phyloP scores from a whole-genome alignment of 2,113 vertebrate genomes.

The Pedionomus torquatus region DNA sequence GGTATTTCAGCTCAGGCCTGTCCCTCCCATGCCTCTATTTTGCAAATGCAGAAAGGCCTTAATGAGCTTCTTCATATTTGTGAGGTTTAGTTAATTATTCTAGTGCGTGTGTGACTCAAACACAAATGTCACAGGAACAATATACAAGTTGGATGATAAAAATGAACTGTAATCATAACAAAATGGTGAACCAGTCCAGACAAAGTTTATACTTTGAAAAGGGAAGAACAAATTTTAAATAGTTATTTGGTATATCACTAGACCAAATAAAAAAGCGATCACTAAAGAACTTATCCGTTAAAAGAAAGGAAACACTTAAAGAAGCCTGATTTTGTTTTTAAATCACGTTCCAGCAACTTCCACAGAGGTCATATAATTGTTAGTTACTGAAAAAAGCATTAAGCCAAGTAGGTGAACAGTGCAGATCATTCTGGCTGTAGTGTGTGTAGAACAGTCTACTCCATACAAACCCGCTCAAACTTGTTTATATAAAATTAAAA shows the following conservation, averaged over 20 bases:
- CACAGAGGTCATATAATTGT: neutral
- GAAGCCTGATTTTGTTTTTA: neutral
- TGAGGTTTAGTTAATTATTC: neutral
- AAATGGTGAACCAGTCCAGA: neutral
- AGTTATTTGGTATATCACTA: neutral
- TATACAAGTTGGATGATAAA: neutral
- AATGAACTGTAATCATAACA: neutral
- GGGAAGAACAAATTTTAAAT: neutral
- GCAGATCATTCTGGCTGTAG: neutral
- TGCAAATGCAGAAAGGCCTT: neutral
- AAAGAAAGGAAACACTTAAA: neutral
- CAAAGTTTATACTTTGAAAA: neutral
- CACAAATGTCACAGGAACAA: neutral
- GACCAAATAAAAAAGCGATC: neutral
- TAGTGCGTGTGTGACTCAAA: neutral
- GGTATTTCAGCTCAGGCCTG: neutral
- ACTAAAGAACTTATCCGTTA: neutral
- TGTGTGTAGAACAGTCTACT: neutral
- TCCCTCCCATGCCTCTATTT: neutral
- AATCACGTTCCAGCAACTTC: neutral
- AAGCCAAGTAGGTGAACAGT: neutral
- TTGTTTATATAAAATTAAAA: neutral
- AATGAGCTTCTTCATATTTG: neutral
- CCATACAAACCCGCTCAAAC: neutral
- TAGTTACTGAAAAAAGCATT: neutral